Evolutionary conservation across 2,888 invertebrate genomes (phyloP), one percentile per base, ranked within the genome.

Genomic region (Amorpha juglandis): DNA sequence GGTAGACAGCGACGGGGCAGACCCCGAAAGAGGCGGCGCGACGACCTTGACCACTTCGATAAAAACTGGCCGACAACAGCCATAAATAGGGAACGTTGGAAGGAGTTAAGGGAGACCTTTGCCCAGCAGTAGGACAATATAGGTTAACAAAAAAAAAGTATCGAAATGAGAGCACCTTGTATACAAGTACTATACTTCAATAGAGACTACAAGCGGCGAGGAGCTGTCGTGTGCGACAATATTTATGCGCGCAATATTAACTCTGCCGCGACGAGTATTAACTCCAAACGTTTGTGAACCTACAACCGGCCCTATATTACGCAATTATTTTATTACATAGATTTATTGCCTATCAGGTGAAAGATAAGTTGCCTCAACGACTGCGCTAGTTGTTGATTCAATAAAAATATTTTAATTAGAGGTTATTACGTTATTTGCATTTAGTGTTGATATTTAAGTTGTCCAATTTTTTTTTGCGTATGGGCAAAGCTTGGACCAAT

Each of bases 241-340:
- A 94, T 94, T 93, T 93, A 94, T 94, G 94, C 88, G 88, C 84
- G 86, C 87, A 89, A 92, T 94, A 94, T 94, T 93, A 94, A 93
- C 92, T 92, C 84, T 67, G 79, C 78, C 78, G 75, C 82, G 80
- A 85, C 82, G 78, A 74, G 79, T 84, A 86, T 86, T 86, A 85
- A 86, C 84, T 83, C 76, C 82, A 84, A 78, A 78, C 85, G 82
- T 87, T 82, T 82, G 81, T 75, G 71, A 82, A 83, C 77, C 79
- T 74, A 71, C 75, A 72, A 72, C 71, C 68, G 69, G 67, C 62
- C 64, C 63, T 71, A 77, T 66, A 73, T 74, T 69, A 70, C 70
- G 70, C 66, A 71, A 76, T 76, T 71, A 76, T 74, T 71, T 71
- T 72, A 71, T 68, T 70, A 72, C 70, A 65, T 65, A 51, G 33